Base-by-base conservation (phyloP, 2,113 vertebrate species). In the Grammomys surdaster region DNA sequence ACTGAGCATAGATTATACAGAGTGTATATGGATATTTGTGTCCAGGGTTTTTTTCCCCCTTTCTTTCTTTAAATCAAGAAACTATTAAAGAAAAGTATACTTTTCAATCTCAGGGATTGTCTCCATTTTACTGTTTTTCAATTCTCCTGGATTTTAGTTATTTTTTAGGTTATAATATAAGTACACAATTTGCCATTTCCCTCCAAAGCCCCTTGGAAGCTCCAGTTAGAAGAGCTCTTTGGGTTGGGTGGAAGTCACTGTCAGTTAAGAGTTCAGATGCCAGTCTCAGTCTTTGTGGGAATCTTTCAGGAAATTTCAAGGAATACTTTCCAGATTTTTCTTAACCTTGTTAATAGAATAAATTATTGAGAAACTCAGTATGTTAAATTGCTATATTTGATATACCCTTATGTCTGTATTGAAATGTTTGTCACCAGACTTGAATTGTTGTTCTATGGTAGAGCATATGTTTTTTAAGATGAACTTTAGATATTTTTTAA, bases 311-410 rank as follows among this genome's bases (percentile, higher is more conserved):
- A 94, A 48, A 26, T 89, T 86, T 88, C 80, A 58, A 90, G 20
- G 51, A 90, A 75, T 51, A 8, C 33, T 60, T 91, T 48, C 75
- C 67, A 87, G 60, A 20, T 94, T 95, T 94, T 94, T 67, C 63
- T 92, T 93, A 90, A 31, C 7, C 60, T 95, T 95, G 31, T 26
- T 93, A 58, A 54, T 8, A 96, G 76, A 73, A 19, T 40, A 95
- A 75, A 46, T 75, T 89, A 91, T 88, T 88, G 36, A 76, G 95
- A 91, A 54, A 3, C 1, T 90, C 26, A 65, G 51, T 92, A 88
- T 87, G 2, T 91, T 95, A 20, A 69, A 5, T 95, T 89, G 48
- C 43, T 94, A 13, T 63, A 88, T 91, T 91, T 89, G 12, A 43
- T 91, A 84, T 67, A 14, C 9, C 9, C 26, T 17, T 77, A 40